These are phyloP conservation scores for Parus major DNA, from an alignment of 2,113 vertebrate species.

Conservation along the genomic window DNA sequence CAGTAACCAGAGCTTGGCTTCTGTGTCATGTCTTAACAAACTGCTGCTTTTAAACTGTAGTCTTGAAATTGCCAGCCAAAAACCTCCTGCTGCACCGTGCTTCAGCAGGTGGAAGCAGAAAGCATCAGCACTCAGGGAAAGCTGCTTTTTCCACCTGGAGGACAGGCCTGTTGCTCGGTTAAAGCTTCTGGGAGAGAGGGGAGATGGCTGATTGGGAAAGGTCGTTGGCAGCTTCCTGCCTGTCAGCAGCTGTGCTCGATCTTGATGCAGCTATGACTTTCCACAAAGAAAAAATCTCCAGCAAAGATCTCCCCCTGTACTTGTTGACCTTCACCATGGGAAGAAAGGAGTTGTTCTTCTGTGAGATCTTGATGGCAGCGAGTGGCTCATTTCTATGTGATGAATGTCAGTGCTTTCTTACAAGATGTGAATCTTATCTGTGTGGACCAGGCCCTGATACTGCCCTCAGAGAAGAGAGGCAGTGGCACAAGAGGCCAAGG, in stretches of 20 bases:
- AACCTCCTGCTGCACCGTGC: fast-evolving
- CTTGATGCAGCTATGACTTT: background rate
- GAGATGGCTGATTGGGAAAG: background rate
- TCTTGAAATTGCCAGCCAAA: background rate
- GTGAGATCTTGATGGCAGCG: background rate
- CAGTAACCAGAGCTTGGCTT: background rate
- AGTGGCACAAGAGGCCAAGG: fast-evolving
- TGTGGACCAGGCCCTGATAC: background rate
- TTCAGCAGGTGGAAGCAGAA: background rate
- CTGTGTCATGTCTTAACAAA: background rate
- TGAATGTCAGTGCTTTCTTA: background rate
- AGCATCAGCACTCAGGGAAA: background rate
- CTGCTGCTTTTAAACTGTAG: background rate
- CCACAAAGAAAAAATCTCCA: background rate
- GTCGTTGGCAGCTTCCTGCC: background rate
- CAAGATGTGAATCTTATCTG: conserved; percentile 24
- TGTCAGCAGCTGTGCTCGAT: fast-evolving
- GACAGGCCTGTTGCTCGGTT: background rate
- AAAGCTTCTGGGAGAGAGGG: background rate
- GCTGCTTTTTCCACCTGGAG: background rate
- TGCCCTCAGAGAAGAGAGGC: background rate
- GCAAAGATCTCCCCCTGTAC: background rate
- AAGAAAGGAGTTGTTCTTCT: background rate
- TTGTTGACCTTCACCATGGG: background rate
- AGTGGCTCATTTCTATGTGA: fast-evolving